Percentiles rank a stretch among this genome's conserved stretches.
These are phyloP conservation scores for Tragelaphus buxtoni DNA, from an alignment of 2,113 vertebrate genomes.

Conservation along the genomic window DNA sequence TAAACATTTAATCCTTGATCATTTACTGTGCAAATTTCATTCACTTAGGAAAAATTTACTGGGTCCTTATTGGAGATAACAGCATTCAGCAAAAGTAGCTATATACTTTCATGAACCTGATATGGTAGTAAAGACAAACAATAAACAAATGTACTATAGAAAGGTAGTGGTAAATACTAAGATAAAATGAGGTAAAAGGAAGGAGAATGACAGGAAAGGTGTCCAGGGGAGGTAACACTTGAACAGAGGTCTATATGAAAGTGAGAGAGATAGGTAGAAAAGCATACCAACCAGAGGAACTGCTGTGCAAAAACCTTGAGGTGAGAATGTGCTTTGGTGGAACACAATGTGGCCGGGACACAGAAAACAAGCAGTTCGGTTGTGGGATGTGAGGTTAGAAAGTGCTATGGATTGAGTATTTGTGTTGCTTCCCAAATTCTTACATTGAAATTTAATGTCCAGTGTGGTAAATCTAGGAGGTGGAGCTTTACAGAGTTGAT, in stretches of 20 bases:
- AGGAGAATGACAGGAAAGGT: not conserved
- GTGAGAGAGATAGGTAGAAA: not conserved
- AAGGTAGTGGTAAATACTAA: not conserved
- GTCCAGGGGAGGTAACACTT: not conserved
- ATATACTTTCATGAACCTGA: not conserved
- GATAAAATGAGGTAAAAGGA: conserved; percentile 1
- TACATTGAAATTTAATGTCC: not conserved
- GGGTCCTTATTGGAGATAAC: not conserved
- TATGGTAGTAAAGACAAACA: not conserved
- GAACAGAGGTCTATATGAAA: not conserved
- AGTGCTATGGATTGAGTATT: not conserved
- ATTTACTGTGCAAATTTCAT: not conserved
- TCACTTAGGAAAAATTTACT: not conserved
- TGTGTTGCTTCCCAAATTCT: not conserved
- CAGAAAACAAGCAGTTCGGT: not conserved
- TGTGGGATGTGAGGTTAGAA: not conserved
- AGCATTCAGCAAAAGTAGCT: not conserved
- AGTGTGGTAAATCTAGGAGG: not conserved
- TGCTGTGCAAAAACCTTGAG: not conserved
- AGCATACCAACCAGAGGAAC: not conserved
- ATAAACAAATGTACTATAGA: not conserved
- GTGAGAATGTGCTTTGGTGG: not conserved
- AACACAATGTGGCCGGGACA: not conserved
- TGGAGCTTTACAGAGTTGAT: not conserved
- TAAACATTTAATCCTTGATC: not conserved